phyloP scores from a whole-genome alignment of 1,140 invertebrate genomes.

The Tenebrio molitor region DNA sequence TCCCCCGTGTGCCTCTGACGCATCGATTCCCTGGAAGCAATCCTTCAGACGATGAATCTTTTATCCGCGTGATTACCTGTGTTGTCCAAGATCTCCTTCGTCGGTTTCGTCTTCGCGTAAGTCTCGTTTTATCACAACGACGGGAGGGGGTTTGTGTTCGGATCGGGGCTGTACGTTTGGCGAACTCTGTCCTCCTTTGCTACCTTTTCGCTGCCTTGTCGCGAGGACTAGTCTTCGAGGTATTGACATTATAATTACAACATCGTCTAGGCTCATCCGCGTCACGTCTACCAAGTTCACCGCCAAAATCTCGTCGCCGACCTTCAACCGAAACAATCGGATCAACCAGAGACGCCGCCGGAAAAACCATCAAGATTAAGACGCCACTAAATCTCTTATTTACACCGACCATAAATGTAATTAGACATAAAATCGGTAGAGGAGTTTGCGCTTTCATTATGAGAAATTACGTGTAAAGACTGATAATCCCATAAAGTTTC shows the following conservation, averaged over 20 bases:
- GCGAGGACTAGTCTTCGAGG: slow-evolving; percentile 94
- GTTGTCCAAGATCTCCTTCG: slow-evolving; percentile 69
- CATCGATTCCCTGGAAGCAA: slow-evolving; percentile 64
- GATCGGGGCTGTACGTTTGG: slow-evolving; percentile 76
- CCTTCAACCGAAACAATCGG: slow-evolving; percentile 68
- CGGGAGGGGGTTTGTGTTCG: slow-evolving; percentile 90
- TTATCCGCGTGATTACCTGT: slow-evolving; percentile 66
- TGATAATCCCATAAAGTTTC: slow-evolving; percentile 45
- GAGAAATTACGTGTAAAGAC: slow-evolving; percentile 45
- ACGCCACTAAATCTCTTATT: slow-evolving; percentile 18
- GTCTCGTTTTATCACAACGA: slow-evolving; percentile 94
- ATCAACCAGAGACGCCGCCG: background rate
- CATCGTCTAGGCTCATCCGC: slow-evolving; percentile 97
- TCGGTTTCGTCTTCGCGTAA: slow-evolving; percentile 87
- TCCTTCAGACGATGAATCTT: background rate
- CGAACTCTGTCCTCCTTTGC: slow-evolving; percentile 75
- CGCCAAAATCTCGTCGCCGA: slow-evolving; percentile 98
- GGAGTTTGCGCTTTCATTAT: slow-evolving; percentile 38
- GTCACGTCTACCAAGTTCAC: slow-evolving; percentile 98
- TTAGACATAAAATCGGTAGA: slow-evolving; percentile 29
- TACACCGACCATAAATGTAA: slow-evolving; percentile 27
- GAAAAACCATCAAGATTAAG: slow-evolving; percentile 11
- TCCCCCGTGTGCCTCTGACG: slow-evolving; percentile 73
- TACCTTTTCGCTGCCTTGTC: slow-evolving; percentile 83
- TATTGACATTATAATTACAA: slow-evolving; percentile 99